These are phyloP conservation scores for Gymnogyps californianus DNA, from an alignment of 2,113 vertebrate genomes.

Conservation along the genomic window DNA sequence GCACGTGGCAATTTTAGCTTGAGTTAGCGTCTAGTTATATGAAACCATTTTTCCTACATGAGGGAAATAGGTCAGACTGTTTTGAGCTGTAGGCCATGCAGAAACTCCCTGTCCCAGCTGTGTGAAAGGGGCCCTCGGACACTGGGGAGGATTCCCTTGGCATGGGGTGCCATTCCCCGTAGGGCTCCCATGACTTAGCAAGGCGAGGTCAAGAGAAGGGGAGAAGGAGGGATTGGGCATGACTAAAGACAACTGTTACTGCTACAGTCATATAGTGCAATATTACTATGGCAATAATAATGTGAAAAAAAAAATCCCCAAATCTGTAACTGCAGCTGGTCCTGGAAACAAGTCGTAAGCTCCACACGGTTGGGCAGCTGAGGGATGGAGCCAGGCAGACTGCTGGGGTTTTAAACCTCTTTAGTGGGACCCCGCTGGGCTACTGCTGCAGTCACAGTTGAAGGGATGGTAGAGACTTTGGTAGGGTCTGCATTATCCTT, in stretches of 20 bases:
- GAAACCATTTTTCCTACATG: not conserved
- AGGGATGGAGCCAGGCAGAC: not conserved
- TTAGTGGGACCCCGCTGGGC: not conserved
- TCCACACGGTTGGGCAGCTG: not conserved
- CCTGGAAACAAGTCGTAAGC: not conserved
- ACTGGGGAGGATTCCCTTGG: not conserved
- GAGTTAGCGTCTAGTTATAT: not conserved
- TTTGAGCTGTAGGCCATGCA: not conserved
- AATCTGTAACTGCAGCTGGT: not conserved
- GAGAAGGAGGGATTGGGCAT: not conserved
- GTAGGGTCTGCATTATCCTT: not conserved
- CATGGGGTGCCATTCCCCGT: not conserved
- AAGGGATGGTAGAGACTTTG: not conserved
- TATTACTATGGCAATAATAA: not conserved
- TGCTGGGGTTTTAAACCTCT: not conserved
- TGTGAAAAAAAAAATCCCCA: not conserved
- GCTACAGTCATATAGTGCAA: rapidly evolving
- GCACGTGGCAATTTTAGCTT: not conserved
- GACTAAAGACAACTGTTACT: not conserved
- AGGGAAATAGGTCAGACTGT: not conserved
- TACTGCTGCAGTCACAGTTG: not conserved
- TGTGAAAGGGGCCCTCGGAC: not conserved
- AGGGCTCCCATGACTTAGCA: not conserved
- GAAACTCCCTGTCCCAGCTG: not conserved
- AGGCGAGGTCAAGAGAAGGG: not conserved